phyloP scores from a whole-genome alignment of 2,113 vertebrate species.

The Rhizomys pruinosus region DNA sequence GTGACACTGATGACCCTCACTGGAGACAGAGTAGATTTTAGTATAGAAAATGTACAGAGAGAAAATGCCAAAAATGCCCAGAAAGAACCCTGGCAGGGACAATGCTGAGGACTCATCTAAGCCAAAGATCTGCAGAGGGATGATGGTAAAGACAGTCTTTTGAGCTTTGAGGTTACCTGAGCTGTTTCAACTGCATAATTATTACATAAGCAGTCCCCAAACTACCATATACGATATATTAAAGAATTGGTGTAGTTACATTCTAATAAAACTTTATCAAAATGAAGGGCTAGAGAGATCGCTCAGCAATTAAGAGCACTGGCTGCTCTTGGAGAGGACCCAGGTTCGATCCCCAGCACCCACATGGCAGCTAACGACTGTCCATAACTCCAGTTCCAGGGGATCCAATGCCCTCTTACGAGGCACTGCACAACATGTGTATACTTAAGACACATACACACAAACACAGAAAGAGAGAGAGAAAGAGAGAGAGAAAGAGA shows the following conservation, averaged over 20 bases:
- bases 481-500: too few species aligned
- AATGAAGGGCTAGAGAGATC: too few species aligned
- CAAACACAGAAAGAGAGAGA: too few species aligned
- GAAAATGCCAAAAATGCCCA: background rate
- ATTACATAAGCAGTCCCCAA: background rate
- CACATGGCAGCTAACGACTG: too few species aligned
- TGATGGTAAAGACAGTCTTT: background rate
- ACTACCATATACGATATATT: background rate
- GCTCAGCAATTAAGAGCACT: too few species aligned
- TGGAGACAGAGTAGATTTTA: background rate
- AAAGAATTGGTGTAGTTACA: background rate
- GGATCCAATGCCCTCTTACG: too few species aligned
- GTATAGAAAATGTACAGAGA: background rate
- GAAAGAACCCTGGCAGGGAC: background rate
- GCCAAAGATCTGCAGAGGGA: background rate
- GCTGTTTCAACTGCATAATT: background rate
- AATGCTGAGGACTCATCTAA: background rate
- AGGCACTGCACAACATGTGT: too few species aligned
- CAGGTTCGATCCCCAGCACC: too few species aligned
- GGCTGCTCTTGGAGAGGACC: too few species aligned
- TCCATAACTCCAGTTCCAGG: too few species aligned
- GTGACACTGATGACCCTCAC: background rate
- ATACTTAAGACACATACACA: too few species aligned
- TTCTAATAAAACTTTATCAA: constrained; percentile 12
- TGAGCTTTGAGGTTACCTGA: background rate